These are phyloP conservation scores for Tromatobia lineatoria DNA, from an alignment of 2,888 invertebrate genomes.

Conservation along the genomic window DNA sequence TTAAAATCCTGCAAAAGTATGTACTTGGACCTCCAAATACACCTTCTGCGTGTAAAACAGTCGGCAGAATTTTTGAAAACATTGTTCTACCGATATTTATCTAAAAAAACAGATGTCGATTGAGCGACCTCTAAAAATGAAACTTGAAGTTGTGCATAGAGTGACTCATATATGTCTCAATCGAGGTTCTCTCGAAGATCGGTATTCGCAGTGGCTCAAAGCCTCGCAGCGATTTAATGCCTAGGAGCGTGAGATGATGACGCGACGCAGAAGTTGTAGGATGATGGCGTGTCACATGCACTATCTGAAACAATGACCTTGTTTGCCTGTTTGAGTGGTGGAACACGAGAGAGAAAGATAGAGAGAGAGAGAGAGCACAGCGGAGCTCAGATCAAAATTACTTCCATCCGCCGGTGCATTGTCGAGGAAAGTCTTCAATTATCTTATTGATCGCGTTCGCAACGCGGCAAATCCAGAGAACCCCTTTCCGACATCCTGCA, in stretches of 20 bases:
- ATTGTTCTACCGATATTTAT: too few relatives aligned
- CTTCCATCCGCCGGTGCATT: conserved; percentile 76
- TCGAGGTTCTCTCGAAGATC: background rate
- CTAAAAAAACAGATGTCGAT: too few relatives aligned
- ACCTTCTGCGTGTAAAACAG: too few relatives aligned
- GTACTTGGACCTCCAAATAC: too few relatives aligned
- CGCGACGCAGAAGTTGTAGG: background rate
- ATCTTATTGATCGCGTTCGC: conserved; percentile 80
- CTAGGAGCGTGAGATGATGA: conserved; percentile 43
- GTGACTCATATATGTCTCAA: background rate
- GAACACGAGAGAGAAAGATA: conserved; percentile 20
- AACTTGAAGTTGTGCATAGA: too few relatives aligned
- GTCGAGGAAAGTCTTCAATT: conserved; percentile 80
- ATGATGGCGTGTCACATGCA: conserved; percentile 35
- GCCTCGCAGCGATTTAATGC: conserved; percentile 50
- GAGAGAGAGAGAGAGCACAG: background rate
- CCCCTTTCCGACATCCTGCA: conserved; percentile 38
- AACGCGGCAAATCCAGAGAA: conserved; percentile 67
- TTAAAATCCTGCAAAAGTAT: too few relatives aligned
- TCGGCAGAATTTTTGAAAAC: too few relatives aligned
- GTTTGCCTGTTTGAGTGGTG: conserved; percentile 61
- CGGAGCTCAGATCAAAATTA: conserved; percentile 71
- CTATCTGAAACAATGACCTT: conserved; percentile 59
- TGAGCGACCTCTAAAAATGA: too few relatives aligned
- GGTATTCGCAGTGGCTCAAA: background rate